Evolutionary conservation across 2,797 vertebrate genomes (phyloP).

Genomic region (Lagocephalus sceleratus): DNA sequence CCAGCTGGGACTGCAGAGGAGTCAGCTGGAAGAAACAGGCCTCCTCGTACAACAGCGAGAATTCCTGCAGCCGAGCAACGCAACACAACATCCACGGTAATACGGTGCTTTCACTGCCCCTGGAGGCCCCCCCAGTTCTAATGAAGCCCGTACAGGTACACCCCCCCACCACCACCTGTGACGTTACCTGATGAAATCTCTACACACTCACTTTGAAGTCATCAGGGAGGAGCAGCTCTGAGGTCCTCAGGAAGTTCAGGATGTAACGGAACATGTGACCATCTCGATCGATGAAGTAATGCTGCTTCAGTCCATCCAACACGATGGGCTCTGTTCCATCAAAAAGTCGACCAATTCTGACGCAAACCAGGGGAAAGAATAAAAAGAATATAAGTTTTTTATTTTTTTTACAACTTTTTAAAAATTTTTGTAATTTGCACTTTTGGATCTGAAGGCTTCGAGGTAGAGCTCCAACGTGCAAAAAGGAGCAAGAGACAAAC

Average conservation of each 20-base stretch:
- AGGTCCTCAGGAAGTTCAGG: conserved; percentile 95
- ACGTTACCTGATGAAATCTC: conserved; percentile 29
- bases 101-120: too few relatives aligned
- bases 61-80: conserved; percentile 79
- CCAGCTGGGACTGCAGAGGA: conserved; percentile 87
- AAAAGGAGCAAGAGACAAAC: too few relatives aligned
- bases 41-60: conserved; percentile 92
- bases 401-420: not conserved
- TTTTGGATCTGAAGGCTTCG: too few relatives aligned
- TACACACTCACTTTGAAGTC: conserved; percentile 92
- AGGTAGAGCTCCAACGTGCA: too few relatives aligned
- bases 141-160: too few relatives aligned
- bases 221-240: conserved; percentile 93
- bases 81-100: too few relatives aligned
- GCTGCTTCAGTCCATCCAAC: conserved; percentile 95
- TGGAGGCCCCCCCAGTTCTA: too few relatives aligned
- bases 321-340: conserved; percentile 97
- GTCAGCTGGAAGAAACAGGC: conserved; percentile 92
- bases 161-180: not conserved
- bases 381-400: too few relatives aligned
- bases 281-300: conserved; percentile 97
- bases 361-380: conserved; percentile 6
- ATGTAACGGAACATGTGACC: conserved; percentile 99
- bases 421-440: too few relatives aligned
- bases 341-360: conserved; percentile 92